Base-by-base conservation (phyloP, 2,888 invertebrate species). In the Cecidostiba fungosa region DNA sequence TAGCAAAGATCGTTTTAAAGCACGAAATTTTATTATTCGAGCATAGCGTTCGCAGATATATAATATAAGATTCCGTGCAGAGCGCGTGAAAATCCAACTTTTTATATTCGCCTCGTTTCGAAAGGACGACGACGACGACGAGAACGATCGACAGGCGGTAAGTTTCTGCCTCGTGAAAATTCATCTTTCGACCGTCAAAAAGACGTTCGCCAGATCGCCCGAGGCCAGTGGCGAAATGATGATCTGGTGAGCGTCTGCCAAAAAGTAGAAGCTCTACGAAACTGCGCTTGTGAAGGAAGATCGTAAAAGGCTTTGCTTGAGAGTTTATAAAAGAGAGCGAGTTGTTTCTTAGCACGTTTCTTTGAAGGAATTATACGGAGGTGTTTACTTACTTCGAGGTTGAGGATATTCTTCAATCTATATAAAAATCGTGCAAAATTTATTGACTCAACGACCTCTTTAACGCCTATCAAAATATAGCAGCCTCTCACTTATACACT, bases 141-240 rank as follows among this genome's bases (percentile, higher is more conserved):
- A n/a, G n/a, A n/a, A n/a, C n/a, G 66, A 47, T 43, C 47, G 16
- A 8, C 23, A 4, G 26, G 39, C 26, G 23, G 76, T 78, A 47
- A 66, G 43, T 10, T 19, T 39, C 19, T 43, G 14, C 26, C 80
- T 81, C 73, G 62, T 76, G 66, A 82, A 77, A 82, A 82, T 82
- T 82, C 69, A 82, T 82, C 59, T 82, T 82, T 77, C 39, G 54
- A 5, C 70, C 69, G 50, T 82, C 82, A 82, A 82, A 82, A 77
- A 36, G 76, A 76, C 69, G 43, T 70, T 73, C 26, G 32, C 72
- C 12, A 39, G 43, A 26, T 26, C 59, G 59, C 36, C 54, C 39
- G 39, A 39, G 72, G 3, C 69, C 19, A 70, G 54, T n/a, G n/a
- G 43, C 12, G 12, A 43, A 43, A 43, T 12, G 43, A 43, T 43